Base-by-base conservation (phyloP, 1,140 invertebrate species). In the Pachyrhynchus sulphureomaculatus region DNA sequence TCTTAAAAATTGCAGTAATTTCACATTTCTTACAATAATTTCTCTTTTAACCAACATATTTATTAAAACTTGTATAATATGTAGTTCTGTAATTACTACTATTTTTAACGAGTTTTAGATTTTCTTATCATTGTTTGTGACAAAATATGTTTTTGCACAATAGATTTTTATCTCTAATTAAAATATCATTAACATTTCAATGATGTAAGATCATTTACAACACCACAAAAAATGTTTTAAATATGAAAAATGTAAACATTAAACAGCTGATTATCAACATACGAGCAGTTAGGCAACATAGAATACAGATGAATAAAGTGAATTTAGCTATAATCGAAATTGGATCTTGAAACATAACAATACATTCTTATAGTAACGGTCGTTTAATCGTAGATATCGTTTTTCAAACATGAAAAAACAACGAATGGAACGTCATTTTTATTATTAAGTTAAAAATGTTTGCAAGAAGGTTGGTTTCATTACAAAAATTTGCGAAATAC, bases 1-100 rank as follows among this genome's bases (percentile, higher is more conserved):
- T 52, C 77, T 72, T 18, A 78, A 18, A 8, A 72, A 48, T 15
- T 75, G 64, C 17, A 48, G 13, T 20, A 66, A 33, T 33, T 9
- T n/a, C 4, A 37, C 5, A n/a, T 64, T 64, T 17, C 53, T 62
- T 12, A 65, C 39, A 34, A 71, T 20, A 26, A 67, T 17, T 26
- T 52, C 60, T 12, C 51, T 53, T 60, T 64, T 68, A 24, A 54
- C 63, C 39, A 71, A 65, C 69, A 71, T 71, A 37, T 57, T 49
- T 34, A 49, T 34, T 13, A 49, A 17, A 15, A 49, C 21, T 47
- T 15, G 12, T 2, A 4, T 5, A 5, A 2, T 1, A 37, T 44
- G 6, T 44, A 21, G 9, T 6, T 39, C 36, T 39, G n/a, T 9
- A 39, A 9, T 39, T 8, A 9, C 5, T 9, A 21, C 41, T 21